phyloP scores from a whole-genome alignment of 2,888 invertebrate genomes.

The Charanyca ferruginea region DNA sequence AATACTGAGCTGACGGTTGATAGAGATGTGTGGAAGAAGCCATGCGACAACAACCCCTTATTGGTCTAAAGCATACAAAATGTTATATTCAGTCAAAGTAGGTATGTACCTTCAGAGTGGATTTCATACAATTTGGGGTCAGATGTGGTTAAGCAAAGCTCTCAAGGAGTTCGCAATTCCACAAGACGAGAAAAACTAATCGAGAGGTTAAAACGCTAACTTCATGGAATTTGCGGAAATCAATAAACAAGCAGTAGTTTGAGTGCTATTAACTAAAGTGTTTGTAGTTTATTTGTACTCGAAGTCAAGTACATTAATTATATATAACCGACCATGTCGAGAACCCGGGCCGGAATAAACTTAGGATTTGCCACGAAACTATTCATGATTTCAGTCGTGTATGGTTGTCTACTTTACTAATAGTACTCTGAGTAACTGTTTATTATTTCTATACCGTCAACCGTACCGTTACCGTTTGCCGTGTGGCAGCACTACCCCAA shows the following conservation, averaged over 20 bases:
- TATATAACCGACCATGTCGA: constrained; percentile 1
- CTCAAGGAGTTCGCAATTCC: not conserved
- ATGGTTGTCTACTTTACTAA: not conserved
- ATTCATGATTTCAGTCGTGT: not conserved
- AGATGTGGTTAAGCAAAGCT: not conserved
- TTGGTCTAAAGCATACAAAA: not conserved
- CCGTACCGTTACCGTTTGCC: no score
- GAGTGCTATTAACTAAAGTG: constrained; percentile 33
- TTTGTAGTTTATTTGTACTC: constrained; percentile 28
- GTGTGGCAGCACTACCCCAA: no score
- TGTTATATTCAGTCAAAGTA: not conserved
- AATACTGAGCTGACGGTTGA: not conserved
- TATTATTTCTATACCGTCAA: not conserved
- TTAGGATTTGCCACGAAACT: not conserved
- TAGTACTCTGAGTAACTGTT: not conserved
- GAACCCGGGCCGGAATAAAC: not conserved
- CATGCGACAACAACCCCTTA: not conserved
- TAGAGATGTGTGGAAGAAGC: not conserved
- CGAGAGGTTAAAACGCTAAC: not conserved
- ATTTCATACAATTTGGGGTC: not conserved
- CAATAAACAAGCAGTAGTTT: constrained; percentile 11
- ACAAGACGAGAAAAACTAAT: not conserved
- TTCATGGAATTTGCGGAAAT: constrained; percentile 12
- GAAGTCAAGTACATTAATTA: constrained; percentile 31
- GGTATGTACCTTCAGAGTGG: not conserved